A percentile compares a stretch with the other conserved stretches of the same genome.
Evolutionary conservation across 1,140 invertebrate species (phyloP).

Genomic region (Bombyx mori): ASM3026992v2 NC_085116.1:6762501-6763000

Average conservation of each 20-base stretch:
- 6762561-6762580: constrained; percentile 78
- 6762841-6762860: too few relatives aligned
- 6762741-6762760: neutral
- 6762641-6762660: constrained; percentile 65
- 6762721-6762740: neutral
- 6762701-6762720: neutral
- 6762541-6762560: constrained; percentile 77
- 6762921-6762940: too few relatives aligned
- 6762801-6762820: too few relatives aligned
- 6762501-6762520: constrained; percentile 77
- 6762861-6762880: too few relatives aligned
- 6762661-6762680: constrained; percentile 23
- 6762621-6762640: constrained; percentile 74
- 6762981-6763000: too few relatives aligned
- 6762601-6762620: constrained; percentile 75
- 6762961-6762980: too few relatives aligned
- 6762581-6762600: constrained; percentile 77
- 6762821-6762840: too few relatives aligned
- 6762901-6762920: too few relatives aligned
- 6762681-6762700: constrained; percentile 33
- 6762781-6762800: too few relatives aligned
- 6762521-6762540: constrained; percentile 73
- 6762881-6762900: too few relatives aligned
- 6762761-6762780: neutral
- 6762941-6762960: too few relatives aligned